phyloP scores from a whole-genome alignment of 2,797 vertebrate genomes.

The Melanotaenia parkinsoni region DNA sequence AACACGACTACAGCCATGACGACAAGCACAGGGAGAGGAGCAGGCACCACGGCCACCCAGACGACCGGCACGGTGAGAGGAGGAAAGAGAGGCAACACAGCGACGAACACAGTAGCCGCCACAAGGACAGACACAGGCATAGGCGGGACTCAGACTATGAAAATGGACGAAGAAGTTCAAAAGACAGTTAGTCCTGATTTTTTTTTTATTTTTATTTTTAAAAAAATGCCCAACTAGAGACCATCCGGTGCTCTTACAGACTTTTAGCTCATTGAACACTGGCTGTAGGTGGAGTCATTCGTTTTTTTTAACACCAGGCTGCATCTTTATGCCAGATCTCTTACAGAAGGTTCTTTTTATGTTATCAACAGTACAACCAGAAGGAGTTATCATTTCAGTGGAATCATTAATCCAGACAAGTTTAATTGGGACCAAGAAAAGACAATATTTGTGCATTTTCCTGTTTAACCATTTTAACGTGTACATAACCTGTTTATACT shows the following conservation, averaged over 20 bases:
- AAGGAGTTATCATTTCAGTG: conserved; percentile 52
- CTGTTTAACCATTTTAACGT: conserved; percentile 66
- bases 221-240: conserved; percentile 10
- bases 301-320: conserved; percentile 1
- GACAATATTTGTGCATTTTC: conserved; percentile 51
- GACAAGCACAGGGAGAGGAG: conserved; percentile 82
- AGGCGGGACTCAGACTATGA: conserved; percentile 87
- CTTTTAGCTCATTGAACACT: conserved; percentile 20
- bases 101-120: conserved; percentile 83
- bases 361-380: conserved; percentile 67
- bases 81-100: conserved; percentile 86
- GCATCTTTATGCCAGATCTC: conserved; percentile 44
- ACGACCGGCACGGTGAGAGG: conserved; percentile 85
- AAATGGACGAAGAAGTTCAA: conserved; percentile 79
- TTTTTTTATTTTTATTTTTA: conserved; percentile 5
- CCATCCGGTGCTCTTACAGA: conserved; percentile 17
- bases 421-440: conserved; percentile 54
- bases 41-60: conserved; percentile 82
- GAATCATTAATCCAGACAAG: conserved; percentile 49
- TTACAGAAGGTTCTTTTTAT: conserved; percentile 49
- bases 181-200: conserved; percentile 79
- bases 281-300: conserved; percentile 29
- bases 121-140: conserved; percentile 87
- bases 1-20: conserved; percentile 64
- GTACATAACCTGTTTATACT: conserved; percentile 46